A percentile compares a stretch with the other conserved stretches of the same genome.
Conservation (phyloP, 2,797 vertebrate species). For the Sebastes trivittatus region DNA sequence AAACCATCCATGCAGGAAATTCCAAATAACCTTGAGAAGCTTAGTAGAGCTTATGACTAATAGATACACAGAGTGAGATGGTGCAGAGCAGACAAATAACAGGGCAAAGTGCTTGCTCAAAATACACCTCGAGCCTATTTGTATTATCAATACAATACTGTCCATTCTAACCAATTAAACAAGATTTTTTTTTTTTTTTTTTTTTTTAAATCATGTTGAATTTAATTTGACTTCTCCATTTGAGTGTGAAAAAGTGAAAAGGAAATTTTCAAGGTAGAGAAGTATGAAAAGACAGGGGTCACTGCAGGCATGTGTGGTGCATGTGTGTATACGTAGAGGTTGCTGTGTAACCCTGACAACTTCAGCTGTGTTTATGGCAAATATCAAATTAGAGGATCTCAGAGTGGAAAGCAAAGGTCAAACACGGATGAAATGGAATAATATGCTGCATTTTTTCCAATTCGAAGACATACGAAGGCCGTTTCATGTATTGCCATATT, state of each 20-base stretch:
- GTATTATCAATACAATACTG: neutral
- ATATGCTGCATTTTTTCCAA: neutral
- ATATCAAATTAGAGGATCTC: neutral
- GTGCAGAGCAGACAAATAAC: neutral
- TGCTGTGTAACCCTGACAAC: neutral
- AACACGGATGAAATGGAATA: neutral
- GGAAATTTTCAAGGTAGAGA: neutral
- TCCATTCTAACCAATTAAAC: neutral
- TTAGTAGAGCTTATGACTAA: slow-evolving; percentile 28
- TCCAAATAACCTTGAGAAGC: slow-evolving; percentile 38
- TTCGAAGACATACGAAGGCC: neutral
- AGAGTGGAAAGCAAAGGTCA: slow-evolving; percentile 2
- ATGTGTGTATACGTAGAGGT: neutral
- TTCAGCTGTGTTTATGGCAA: neutral
- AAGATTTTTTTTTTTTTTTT: too few relatives aligned
- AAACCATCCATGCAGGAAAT: slow-evolving; percentile 40
- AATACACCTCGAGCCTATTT: neutral
- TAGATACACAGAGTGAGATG: slow-evolving; percentile 15
- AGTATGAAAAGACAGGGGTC: neutral
- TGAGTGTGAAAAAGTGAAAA: neutral
- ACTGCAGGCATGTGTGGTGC: neutral
- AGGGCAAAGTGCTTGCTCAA: neutral
- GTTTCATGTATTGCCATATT: neutral
- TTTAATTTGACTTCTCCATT: neutral
- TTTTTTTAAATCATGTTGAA: neutral